Evolutionary conservation across 1,140 invertebrate species (phyloP).

Genomic region (Cardiocondyla obscurior): DNA sequence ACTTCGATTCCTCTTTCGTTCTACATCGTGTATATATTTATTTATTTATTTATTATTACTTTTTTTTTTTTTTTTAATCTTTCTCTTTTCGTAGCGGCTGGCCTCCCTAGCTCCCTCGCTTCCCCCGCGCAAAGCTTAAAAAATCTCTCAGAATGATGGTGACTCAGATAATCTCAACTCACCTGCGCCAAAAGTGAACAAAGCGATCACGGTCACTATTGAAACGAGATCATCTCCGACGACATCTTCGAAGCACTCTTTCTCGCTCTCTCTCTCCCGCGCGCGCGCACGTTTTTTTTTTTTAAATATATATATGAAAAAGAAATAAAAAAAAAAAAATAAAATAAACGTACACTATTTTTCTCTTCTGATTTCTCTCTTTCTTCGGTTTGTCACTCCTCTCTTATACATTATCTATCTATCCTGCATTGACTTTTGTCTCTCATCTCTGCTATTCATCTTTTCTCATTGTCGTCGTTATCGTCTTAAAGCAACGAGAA

Average conservation of each 20-base stretch:
- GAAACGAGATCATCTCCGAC: slow-evolving; percentile 76
- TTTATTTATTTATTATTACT: no score
- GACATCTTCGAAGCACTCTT: slow-evolving; percentile 81
- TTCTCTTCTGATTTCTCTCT: slow-evolving; percentile 57
- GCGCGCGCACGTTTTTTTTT: slow-evolving; percentile 63
- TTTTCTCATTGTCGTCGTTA: slow-evolving; percentile 32
- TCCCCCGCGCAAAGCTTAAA: slow-evolving; percentile 83
- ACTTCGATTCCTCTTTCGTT: slow-evolving; percentile 61
- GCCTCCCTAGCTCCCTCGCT: slow-evolving; percentile 83
- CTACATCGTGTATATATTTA: no score
- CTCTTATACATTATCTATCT: slow-evolving; percentile 55
- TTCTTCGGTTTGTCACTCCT: slow-evolving; percentile 46
- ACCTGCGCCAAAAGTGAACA: slow-evolving; percentile 83
- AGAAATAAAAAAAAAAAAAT: slow-evolving; percentile 46
- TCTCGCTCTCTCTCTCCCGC: slow-evolving; percentile 40
- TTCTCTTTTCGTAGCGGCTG: slow-evolving; percentile 78
- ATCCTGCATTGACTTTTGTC: slow-evolving; percentile 33
- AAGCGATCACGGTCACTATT: slow-evolving; percentile 77
- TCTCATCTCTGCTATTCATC: not conserved
- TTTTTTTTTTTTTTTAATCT: slow-evolving; percentile 67
- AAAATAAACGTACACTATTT: slow-evolving; percentile 66
- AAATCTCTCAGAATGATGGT: slow-evolving; percentile 80
- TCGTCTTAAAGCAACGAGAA: slow-evolving; percentile 62
- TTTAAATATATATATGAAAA: no score
- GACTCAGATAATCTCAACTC: slow-evolving; percentile 84